phyloP scores from a whole-genome alignment of 1,140 invertebrate species.

The Drosophila yakuba region DNA sequence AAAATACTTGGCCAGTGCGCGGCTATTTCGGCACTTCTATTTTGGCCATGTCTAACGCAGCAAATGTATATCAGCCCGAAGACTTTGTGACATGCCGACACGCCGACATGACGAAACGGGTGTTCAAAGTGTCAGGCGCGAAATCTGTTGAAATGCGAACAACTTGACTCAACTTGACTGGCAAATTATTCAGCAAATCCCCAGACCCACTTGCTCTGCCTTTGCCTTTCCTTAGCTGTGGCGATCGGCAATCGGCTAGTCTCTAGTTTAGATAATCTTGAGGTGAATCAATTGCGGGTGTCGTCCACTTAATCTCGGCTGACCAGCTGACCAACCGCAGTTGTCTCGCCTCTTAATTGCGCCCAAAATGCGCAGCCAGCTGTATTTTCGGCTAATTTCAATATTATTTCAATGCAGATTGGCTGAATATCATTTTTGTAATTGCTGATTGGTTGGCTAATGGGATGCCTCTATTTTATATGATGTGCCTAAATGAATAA shows the following conservation, averaged over 20 bases:
- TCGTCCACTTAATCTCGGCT: constrained; percentile 70
- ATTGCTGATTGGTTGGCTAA: constrained; percentile 1
- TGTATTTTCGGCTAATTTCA: constrained; percentile 55
- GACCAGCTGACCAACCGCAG: constrained; percentile 54
- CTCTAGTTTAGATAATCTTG: constrained; percentile 48
- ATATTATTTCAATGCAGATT: constrained; percentile 45
- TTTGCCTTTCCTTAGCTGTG: not conserved
- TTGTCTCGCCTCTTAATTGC: constrained; percentile 66
- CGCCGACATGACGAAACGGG: constrained; percentile 74
- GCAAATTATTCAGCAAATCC: constrained; percentile 57
- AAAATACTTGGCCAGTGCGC: constrained; percentile 56
- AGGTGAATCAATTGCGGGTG: constrained; percentile 49
- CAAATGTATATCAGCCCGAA: constrained; percentile 51
- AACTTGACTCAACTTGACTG: constrained; percentile 73
- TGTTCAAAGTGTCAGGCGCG: constrained; percentile 77
- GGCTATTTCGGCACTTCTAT: constrained; percentile 51
- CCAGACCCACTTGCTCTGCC: not conserved
- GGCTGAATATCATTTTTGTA: constrained; percentile 31
- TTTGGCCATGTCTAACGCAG: constrained; percentile 30
- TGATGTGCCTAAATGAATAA: no score
- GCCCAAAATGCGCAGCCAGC: constrained; percentile 69
- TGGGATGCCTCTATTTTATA: no score
- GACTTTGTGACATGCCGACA: constrained; percentile 75
- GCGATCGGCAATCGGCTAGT: constrained; percentile 20
- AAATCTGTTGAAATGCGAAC: constrained; percentile 73